phyloP scores from a whole-genome alignment of 1,140 invertebrate species.

The Leguminivora glycinivorella region DNA sequence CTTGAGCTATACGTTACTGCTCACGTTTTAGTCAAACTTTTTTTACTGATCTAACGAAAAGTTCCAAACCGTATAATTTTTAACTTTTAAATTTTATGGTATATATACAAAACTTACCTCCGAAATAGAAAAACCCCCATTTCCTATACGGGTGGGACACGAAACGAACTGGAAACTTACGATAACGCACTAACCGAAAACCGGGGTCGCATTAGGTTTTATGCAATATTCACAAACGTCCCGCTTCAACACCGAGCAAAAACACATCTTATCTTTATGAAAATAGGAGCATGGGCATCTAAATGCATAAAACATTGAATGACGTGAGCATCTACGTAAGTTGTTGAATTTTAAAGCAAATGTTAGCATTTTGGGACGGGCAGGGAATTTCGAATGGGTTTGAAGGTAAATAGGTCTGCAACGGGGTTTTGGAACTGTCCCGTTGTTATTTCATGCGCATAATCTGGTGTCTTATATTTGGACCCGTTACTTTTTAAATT shows the following conservation, averaged over 20 bases:
- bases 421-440: conserved; percentile 6
- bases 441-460: conserved; percentile 9
- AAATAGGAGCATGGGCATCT: conserved; percentile 38
- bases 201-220: conserved; percentile 51
- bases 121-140: conserved; percentile 59
- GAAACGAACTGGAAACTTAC: conserved; percentile 36
- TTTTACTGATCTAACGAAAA: too few relatives aligned
- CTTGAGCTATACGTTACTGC: too few relatives aligned
- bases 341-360: conserved; percentile 64
- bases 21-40: too few relatives aligned
- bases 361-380: conserved; percentile 27
- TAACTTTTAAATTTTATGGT: conserved; percentile 5
- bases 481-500: neutral
- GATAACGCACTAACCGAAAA: conserved; percentile 50
- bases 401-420: neutral
- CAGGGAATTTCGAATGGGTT: conserved; percentile 19
- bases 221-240: conserved; percentile 55
- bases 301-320: conserved; percentile 67
- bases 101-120: conserved; percentile 46
- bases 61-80: too few relatives aligned
- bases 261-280: conserved; percentile 39
- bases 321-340: conserved; percentile 56
- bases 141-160: conserved; percentile 34
- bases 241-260: conserved; percentile 17
- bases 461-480: conserved; percentile 6